Conservation (phyloP, 2,888 invertebrate genomes). For the Leptarthrus brevirostris region DNA sequence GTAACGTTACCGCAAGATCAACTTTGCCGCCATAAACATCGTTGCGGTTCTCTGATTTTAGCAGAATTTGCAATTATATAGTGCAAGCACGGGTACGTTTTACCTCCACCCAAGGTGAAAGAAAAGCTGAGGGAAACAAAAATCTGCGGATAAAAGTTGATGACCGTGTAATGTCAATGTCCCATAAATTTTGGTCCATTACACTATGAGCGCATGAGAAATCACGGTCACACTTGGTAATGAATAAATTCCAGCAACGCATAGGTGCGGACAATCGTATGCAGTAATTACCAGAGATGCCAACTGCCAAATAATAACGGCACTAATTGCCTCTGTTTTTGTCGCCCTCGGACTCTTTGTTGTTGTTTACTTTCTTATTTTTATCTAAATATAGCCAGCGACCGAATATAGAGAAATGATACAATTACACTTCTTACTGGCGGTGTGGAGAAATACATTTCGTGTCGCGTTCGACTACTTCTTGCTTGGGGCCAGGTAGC, state of each 20-base stretch:
- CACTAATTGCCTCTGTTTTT: constrained; percentile 1
- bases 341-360: no score
- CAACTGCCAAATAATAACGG: no score
- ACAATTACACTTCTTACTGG: neutral
- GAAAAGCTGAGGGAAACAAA: constrained; percentile 5
- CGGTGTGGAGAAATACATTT: neutral
- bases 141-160: neutral
- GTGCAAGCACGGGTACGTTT: neutral
- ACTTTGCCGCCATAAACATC: neutral
- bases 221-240: neutral
- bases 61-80: constrained; percentile 6
- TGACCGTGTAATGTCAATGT: constrained; percentile 21
- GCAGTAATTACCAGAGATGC: no score
- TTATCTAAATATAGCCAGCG: neutral
- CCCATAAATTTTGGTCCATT: constrained; percentile 32
- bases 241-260: neutral
- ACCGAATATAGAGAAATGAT: neutral
- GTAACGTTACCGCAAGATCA: neutral
- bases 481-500: neutral
- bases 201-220: neutral
- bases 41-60: constrained; percentile 6
- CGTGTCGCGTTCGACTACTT: no score
- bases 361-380: neutral
- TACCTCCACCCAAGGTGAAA: neutral
- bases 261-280: no score